A percentile compares a stretch with the other conserved stretches of the same genome.
Conservation (phyloP, 2,113 vertebrate species). For the Pardalotus punctatus region DNA sequence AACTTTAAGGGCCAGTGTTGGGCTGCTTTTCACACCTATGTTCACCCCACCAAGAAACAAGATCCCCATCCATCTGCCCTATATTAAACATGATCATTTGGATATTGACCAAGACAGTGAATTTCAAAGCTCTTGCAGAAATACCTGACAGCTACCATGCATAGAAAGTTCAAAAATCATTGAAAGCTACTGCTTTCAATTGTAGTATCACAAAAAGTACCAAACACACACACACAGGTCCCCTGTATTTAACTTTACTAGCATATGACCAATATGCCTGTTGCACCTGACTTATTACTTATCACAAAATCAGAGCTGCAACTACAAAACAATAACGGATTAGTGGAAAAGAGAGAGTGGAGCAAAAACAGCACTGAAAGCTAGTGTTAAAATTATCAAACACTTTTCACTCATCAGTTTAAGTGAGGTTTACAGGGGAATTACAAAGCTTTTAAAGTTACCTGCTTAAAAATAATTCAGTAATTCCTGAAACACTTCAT, state of each 20-base stretch:
- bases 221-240: not conserved
- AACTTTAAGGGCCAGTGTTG: not conserved
- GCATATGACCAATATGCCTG: not conserved
- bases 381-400: not conserved
- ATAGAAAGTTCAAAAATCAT: not conserved
- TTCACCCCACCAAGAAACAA: not conserved
- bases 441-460: not conserved
- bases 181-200: not conserved
- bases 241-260: not conserved
- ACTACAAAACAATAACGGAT: not conserved
- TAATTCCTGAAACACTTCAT: not conserved
- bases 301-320: not conserved
- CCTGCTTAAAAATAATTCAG: not conserved
- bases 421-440: not conserved
- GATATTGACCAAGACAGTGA: not conserved
- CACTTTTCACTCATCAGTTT: not conserved
- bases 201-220: not conserved
- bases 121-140: constrained; percentile 3
- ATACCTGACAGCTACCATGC: not conserved
- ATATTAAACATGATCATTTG: not conserved
- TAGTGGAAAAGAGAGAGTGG: not conserved
- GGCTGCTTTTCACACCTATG: not conserved
- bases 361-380: not conserved
- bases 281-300: not conserved
- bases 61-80: not conserved